Evolutionary conservation across 2,113 vertebrate species (phyloP).

Genomic region (Trinectes maculatus): DNA sequence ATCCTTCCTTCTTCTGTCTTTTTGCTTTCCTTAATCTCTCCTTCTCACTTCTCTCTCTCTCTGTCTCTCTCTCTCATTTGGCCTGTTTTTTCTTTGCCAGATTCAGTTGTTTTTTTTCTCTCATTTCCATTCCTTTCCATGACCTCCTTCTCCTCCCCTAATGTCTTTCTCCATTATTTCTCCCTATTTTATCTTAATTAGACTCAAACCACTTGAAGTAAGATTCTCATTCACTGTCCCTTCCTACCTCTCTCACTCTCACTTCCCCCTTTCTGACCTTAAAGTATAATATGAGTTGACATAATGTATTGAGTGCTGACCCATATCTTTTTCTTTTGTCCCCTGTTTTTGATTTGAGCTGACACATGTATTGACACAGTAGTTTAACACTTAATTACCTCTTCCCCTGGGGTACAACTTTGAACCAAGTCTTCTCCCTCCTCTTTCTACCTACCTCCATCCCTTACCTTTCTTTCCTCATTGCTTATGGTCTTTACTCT

Average conservation of each 20-base stretch:
- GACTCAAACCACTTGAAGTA: background rate
- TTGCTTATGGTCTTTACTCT: background rate
- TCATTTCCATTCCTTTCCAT: conserved; percentile 8
- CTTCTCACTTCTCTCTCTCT: conserved; percentile 7
- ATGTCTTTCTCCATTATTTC: background rate
- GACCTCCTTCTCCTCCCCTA: conserved; percentile 5
- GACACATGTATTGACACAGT: conserved; percentile 60
- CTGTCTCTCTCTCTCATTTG: conserved; percentile 17
- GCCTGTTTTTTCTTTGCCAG: background rate
- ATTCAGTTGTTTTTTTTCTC: conserved; percentile 36
- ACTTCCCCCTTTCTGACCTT: conserved; percentile 3
- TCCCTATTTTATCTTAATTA: background rate
- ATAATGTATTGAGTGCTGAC: conserved; percentile 41
- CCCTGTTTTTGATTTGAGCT: conserved; percentile 38
- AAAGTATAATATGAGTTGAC: conserved; percentile 42
- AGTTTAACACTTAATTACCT: conserved; percentile 68
- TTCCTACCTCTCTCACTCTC: background rate
- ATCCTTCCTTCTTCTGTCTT: conserved; percentile 27
- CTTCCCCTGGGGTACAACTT: conserved; percentile 33
- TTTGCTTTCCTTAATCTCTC: conserved; percentile 31
- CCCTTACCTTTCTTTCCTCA: background rate
- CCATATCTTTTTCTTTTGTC: conserved; percentile 12
- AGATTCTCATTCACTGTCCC: background rate
- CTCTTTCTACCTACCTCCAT: background rate
- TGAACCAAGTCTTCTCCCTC: conserved; percentile 2